Evolutionary conservation across 2,888 invertebrate species (phyloP).

Genomic region (Synanthedon vespiformis): DNA sequence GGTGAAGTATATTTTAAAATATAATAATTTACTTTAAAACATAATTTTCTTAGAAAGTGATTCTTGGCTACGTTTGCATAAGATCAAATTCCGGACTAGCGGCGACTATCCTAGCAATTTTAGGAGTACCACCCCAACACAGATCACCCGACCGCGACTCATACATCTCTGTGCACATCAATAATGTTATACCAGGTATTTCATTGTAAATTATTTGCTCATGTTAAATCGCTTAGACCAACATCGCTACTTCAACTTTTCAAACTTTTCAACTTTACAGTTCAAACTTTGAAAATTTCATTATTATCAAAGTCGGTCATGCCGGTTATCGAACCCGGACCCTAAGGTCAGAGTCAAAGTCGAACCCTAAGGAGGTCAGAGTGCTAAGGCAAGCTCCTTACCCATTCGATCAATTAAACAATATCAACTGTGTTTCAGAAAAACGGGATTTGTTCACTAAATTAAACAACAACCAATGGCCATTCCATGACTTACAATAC

Average conservation of each 20-base stretch:
- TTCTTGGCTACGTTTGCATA: constrained; percentile 47
- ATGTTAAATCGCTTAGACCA: no score
- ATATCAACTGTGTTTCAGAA: constrained; percentile 15
- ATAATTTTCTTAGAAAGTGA: constrained; percentile 24
- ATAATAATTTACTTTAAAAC: background rate
- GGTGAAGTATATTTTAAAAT: no score
- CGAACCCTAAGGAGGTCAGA: no score
- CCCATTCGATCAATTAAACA: no score
- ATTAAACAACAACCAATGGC: constrained; percentile 29
- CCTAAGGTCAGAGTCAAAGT: no score
- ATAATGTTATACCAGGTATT: constrained; percentile 41
- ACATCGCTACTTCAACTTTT: no score
- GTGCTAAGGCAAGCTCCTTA: no score
- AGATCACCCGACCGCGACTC: constrained; percentile 40
- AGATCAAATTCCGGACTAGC: constrained; percentile 23
- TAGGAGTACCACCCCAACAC: constrained; percentile 49
- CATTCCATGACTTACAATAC: constrained; percentile 36
- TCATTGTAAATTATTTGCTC: no score
- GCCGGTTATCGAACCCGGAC: no score
- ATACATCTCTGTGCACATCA: constrained; percentile 20
- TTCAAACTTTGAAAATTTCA: no score
- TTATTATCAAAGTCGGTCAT: no score
- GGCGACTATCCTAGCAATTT: constrained; percentile 32
- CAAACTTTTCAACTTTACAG: no score
- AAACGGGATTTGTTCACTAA: constrained; percentile 29